These are phyloP conservation scores for Capromys pilorides DNA, from an alignment of 2,797 vertebrate species.

Conservation along the genomic window DNA sequence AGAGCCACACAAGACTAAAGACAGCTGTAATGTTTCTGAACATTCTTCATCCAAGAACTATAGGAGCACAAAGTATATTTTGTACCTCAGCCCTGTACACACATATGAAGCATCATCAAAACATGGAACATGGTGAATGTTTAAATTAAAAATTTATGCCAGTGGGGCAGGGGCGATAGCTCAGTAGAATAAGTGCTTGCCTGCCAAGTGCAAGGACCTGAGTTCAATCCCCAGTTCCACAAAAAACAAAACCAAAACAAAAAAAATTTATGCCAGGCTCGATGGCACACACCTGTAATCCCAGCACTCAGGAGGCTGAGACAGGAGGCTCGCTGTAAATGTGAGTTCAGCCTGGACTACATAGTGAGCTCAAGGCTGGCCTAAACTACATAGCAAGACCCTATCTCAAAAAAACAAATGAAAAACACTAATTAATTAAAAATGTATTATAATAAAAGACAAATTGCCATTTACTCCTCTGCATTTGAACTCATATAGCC, in stretches of 20 bases:
- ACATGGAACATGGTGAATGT: neutral
- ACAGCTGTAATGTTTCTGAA: neutral
- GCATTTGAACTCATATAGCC: neutral
- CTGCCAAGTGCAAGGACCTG: no score
- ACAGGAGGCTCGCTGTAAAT: neutral
- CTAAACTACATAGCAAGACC: neutral
- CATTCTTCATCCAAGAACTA: neutral
- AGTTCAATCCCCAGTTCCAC: no score
- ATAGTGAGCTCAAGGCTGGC: neutral
- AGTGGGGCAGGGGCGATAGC: no score
- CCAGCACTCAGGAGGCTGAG: neutral
- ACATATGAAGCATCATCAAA: neutral
- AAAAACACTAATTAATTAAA: neutral
- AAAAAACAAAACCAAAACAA: no score
- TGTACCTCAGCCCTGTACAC: neutral
- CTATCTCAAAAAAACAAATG: neutral
- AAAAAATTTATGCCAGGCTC: neutral
- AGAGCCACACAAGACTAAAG: neutral
- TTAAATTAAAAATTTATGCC: neutral
- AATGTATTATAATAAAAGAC: neutral
- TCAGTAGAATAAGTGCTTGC: no score
- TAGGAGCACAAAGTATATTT: neutral
- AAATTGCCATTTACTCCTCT: neutral
- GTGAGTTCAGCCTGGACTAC: neutral
- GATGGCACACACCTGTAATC: neutral